A percentile compares a stretch with the other conserved stretches of the same genome.
These are phyloP conservation scores for Crocodylus rhombifer DNA, from an alignment of 2,797 vertebrate genomes.

Conservation along the genomic window DNA sequence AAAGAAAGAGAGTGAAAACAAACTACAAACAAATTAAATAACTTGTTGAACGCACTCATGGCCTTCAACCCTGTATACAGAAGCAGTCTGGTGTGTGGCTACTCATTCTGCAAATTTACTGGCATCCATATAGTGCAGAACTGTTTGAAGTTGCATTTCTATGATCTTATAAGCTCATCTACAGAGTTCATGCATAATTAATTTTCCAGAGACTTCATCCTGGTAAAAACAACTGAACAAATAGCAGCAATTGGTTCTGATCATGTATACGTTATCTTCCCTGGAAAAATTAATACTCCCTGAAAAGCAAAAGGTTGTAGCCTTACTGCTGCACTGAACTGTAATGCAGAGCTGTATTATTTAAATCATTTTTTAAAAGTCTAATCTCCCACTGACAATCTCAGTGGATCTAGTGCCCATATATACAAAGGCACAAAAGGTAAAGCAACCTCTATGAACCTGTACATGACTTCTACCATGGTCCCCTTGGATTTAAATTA, in stretches of 20 bases:
- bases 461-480: neutral
- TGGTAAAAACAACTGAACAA: constrained; percentile 49
- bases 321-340: neutral
- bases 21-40: constrained; percentile 21
- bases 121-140: constrained; percentile 13
- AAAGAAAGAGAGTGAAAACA: neutral
- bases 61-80: neutral
- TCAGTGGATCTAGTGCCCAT: neutral
- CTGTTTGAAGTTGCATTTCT: neutral
- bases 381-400: neutral
- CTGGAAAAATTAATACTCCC: neutral
- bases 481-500: neutral
- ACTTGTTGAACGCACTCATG: constrained; percentile 14
- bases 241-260: constrained; percentile 21
- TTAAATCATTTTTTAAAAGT: neutral
- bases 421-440: neutral
- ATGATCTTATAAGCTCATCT: constrained; percentile 32
- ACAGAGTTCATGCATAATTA: constrained; percentile 32
- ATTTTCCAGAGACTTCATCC: constrained; percentile 13
- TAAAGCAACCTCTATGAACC: neutral
- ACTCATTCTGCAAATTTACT: constrained; percentile 21
- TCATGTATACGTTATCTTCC: neutral
- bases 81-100: constrained; percentile 19
- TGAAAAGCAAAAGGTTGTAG: neutral
- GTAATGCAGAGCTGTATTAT: neutral